Evolutionary conservation across 2,113 vertebrate genomes (phyloP), one percentile per base, ranked within the genome.

Genomic region (Suncus etruscus): DNA sequence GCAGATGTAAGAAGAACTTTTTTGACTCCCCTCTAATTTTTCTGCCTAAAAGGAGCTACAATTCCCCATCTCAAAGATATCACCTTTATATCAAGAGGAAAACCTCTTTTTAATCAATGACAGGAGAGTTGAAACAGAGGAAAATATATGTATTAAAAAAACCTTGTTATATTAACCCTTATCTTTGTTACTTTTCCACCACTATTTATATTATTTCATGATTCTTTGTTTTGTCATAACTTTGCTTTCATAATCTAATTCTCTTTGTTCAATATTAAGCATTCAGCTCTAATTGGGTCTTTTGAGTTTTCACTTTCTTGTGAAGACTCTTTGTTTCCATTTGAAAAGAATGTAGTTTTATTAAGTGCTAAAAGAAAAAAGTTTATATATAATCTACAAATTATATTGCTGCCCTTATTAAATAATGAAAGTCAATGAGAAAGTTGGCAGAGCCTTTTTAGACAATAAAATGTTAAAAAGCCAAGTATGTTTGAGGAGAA

Each of bases 391-490:
- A 81, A 68, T 82, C 63, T 93, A 81, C 77, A 95, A 94, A 93
- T 90, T 89, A 81, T 91, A 78, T 82, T 91, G 58, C 76, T 91
- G 84, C 92, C 91, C 83, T 94, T 94, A 95, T 93, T 95, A 94
- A 95, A 82, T 93, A 92, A 45, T 82, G 80, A 96, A 96, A 95
- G 87, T 94, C 91, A 90, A 78, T 95, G 93, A 95, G 81, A 93
- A 93, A 95, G 93, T 87, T 87, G 78, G 70, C 47, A 91, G 66
- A 95, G 22, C 58, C 87, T 92, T 93, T 39, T 96, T 95, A 92
- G 82, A 91, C 82, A 96, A 89, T 91, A 93, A 92, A 86, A 95
- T 94, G 91, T 94, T 91, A 92, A 95, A 93, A 95, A 96, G 92
- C 87, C 95, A 95, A 92, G 51, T 47, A 86, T 75, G 70, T 93